A percentile compares a stretch with the other conserved stretches of the same genome.
Conservation (phyloP, 2,113 vertebrate genomes). For the Clupea harengus region DNA sequence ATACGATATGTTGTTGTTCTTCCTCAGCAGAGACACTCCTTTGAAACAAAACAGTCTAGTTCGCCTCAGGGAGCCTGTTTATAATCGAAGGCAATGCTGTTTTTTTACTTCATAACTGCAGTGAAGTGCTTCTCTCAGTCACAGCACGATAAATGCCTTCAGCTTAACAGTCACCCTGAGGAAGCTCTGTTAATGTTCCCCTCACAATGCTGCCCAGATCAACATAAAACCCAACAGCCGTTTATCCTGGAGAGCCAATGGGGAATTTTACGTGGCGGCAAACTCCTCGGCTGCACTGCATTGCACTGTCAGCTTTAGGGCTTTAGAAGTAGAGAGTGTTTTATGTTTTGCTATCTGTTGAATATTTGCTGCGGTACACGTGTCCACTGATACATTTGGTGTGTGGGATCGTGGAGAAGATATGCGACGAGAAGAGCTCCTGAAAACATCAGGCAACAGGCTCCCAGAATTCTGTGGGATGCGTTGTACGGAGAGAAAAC, state of each 20-base stretch:
- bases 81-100: not conserved
- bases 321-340: not conserved
- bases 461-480: not conserved
- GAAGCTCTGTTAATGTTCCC: not conserved
- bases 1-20: not conserved
- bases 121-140: not conserved
- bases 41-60: not conserved
- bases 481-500: not conserved
- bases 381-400: not conserved
- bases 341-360: not conserved
- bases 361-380: not conserved
- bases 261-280: not conserved
- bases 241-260: not conserved
- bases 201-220: not conserved
- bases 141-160: not conserved
- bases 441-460: not conserved
- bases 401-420: not conserved
- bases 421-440: not conserved
- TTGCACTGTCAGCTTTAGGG: not conserved
- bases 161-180: not conserved
- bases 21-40: not conserved
- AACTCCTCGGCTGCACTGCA: not conserved
- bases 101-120: not conserved
- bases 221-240: not conserved
- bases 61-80: not conserved